Conservation (phyloP, 2,113 vertebrate species). For the Otocyon megalotis region DNA sequence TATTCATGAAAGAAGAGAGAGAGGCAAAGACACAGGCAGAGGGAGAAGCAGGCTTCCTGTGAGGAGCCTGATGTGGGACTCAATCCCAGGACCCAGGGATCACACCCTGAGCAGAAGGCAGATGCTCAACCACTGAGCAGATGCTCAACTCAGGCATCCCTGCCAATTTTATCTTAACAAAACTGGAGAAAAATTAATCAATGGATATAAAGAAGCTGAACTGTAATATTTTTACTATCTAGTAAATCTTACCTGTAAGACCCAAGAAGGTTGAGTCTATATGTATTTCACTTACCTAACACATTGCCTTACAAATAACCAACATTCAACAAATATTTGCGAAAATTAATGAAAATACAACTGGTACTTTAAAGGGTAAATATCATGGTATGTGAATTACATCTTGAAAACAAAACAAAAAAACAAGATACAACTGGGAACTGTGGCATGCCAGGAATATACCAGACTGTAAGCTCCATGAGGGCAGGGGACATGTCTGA, state of each 20-base stretch:
- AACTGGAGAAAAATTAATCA: neutral
- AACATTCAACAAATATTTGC: neutral
- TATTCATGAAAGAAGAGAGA: neutral
- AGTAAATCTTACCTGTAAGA: neutral
- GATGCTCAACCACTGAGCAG: neutral
- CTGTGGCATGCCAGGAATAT: neutral
- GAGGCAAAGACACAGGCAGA: neutral
- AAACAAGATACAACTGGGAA: neutral
- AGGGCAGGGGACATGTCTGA: neutral
- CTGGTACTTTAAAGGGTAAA: neutral
- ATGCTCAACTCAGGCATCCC: too few relatives aligned
- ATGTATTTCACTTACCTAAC: neutral
- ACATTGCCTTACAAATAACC: neutral
- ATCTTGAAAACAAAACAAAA: neutral
- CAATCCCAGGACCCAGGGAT: neutral
- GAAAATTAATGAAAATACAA: neutral
- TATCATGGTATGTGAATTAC: neutral
- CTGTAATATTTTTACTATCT: neutral
- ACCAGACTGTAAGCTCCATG: neutral
- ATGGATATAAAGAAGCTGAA: constrained; percentile 8
- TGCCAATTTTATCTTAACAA: neutral
- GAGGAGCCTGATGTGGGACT: neutral
- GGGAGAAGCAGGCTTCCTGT: neutral
- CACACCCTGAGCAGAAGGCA: neutral
- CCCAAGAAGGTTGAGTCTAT: neutral